These are phyloP conservation scores for Psettodes erumei DNA, from an alignment of 2,113 vertebrate species.

Conservation along the genomic window DNA sequence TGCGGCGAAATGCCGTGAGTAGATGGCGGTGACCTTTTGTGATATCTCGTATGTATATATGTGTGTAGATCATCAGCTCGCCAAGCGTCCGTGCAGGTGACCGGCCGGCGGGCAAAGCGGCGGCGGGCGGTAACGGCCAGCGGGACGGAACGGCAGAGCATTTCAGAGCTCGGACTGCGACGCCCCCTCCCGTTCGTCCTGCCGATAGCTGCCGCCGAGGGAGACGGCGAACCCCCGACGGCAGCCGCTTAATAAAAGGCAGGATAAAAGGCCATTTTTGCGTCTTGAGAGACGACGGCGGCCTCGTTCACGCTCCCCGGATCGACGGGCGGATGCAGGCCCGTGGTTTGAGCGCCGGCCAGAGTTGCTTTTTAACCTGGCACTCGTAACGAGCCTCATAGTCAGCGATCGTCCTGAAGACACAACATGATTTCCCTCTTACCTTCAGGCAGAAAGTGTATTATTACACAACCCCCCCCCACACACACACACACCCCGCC, in stretches of 20 bases:
- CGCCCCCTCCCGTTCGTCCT: constrained; percentile 35
- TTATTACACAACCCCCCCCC: no score
- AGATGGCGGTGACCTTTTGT: constrained; percentile 24
- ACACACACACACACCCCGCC: neutral
- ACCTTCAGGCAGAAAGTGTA: neutral
- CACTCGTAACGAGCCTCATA: neutral
- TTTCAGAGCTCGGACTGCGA: constrained; percentile 44
- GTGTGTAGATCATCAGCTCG: constrained; percentile 38
- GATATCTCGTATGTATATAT: no score
- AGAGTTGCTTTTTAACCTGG: neutral
- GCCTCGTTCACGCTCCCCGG: no score
- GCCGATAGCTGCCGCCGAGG: no score
- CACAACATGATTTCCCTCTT: neutral
- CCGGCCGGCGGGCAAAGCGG: constrained; percentile 33
- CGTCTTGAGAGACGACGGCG: no score
- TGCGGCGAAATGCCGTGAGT: constrained; percentile 29
- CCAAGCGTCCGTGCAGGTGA: constrained; percentile 60
- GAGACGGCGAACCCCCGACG: no score
- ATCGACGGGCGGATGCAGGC: no score
- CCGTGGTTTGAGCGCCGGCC: no score
- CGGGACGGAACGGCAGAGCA: constrained; percentile 33
- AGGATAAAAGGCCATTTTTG: no score
- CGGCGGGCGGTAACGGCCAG: constrained; percentile 45
- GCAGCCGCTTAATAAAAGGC: no score
- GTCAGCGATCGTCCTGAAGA: neutral